Conservation (phyloP, 2,113 vertebrate genomes). For the Seriola aureovittata region DNA sequence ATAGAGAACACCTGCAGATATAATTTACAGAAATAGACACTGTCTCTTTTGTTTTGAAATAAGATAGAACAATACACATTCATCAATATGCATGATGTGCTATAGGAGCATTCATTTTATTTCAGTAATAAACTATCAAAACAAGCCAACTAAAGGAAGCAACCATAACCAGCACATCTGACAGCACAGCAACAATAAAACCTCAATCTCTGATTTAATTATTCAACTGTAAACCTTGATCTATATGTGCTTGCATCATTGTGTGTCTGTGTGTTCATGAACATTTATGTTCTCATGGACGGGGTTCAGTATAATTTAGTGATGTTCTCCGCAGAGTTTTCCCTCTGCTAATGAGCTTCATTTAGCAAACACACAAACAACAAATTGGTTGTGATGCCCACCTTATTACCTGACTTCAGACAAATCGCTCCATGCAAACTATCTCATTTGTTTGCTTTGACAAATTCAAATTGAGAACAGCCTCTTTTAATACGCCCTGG, state of each 20-base stretch:
- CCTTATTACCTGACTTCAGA: slow-evolving; percentile 77
- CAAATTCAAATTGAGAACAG: slow-evolving; percentile 72
- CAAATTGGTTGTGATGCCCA: slow-evolving; percentile 54
- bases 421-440: slow-evolving; percentile 61
- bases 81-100: background rate
- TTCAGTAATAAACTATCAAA: background rate
- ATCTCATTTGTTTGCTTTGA: slow-evolving; percentile 79
- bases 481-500: slow-evolving; percentile 63
- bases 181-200: background rate
- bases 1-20: background rate
- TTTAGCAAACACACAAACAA: slow-evolving; percentile 66
- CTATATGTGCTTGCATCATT: background rate
- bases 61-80: background rate
- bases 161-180: background rate
- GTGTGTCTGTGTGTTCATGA: background rate
- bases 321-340: slow-evolving; percentile 38
- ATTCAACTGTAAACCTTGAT: background rate
- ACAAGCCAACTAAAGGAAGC: background rate
- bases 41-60: background rate
- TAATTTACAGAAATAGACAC: background rate
- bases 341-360: slow-evolving; percentile 56
- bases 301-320: slow-evolving; percentile 29
- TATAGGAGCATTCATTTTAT: background rate
- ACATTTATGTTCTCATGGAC: slow-evolving; percentile 20
- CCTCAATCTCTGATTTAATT: background rate